Base-by-base conservation (phyloP, 2,888 invertebrate genomes). In the Selenia dentaria region DNA sequence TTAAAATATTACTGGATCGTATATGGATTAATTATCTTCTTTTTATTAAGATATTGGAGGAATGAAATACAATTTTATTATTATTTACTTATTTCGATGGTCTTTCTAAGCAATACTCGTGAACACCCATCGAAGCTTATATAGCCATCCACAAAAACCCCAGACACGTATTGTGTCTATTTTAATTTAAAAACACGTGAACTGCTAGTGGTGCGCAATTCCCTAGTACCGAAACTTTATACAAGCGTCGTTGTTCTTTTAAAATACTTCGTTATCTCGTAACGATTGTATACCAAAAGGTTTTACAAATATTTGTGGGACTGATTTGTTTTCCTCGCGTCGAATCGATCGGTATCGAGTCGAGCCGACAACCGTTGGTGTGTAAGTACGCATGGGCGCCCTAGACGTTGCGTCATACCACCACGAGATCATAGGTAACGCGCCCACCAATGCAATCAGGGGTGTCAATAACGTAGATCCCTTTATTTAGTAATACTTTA, bases 351-450 rank as follows among this genome's bases (percentile, higher is more conserved):
- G 22, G 45, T 26, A 40, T 40, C 35, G 16, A 31, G 9, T 40
- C 35, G 16, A 31, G 9, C 16, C 14, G 24, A 14, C 39, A 32
- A 9, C 28, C 33, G 48, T 14, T 29, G 38, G 38, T 29, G 38
- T 37, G 26, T 29, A 35, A 34, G 27, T 29, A 35, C 22, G 37
- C 28, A 22, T 16, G 46, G 48, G 51, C 51, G 54, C 54, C 51
- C 49, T 48, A 45, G 31, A 32, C 46, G 44, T 57, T 54, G 47
- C 57, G 51, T 54, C 47, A 57, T 47, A 25, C n/a, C 31, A 9
- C n/a, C 38, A 27, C 34, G 8, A 10, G 39, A 35, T 36, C 42
- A 32, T 41, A 51, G 37, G 16, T 4, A 16, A 16, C n/a, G 45
- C 43, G 51, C 49, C 46, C 22, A 36, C 35, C 31, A 6, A 34